Base-by-base conservation (phyloP, 2,888 invertebrate species). In the Amphiduros pacificus region DNA sequence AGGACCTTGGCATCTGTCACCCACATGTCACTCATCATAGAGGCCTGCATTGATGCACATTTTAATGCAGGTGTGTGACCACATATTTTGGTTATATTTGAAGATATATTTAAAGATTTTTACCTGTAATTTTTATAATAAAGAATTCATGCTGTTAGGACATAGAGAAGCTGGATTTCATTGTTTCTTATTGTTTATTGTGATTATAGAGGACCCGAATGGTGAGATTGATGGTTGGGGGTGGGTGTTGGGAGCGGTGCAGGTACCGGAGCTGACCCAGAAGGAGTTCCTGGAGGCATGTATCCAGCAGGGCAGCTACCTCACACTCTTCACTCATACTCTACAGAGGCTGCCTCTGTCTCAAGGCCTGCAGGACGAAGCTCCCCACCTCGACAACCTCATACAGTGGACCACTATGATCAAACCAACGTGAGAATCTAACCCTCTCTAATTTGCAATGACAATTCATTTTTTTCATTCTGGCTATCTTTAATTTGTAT, bases 221-320 rank as follows among this genome's bases (percentile, higher is more conserved):
- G 44, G 44, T 9, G 44, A 44, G 20, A 44, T 44, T 20, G 44
- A 65, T 24, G 72, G 73, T 32, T 81, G 81, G 81, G 70, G 65
- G 29, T 71, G 65, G 55, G 68, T 79, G 27, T 66, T 81, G 57
- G 69, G 73, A 1, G 72, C 73, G 17, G 62, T 79, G 29, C 74
- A 76, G 60, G 68, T 78, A n/a, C 79, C 79, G 5, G 79, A 80
- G 63, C 68, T 77, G 58, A 73, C 73, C 63, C 66, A 71, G 44
- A 71, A 72, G 2, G 73, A 77, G 44, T 79, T 76, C 62, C 65
- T 80, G 56, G 55, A 59, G 24, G 72, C 74, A 24, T 72, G 75
- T 24, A 63, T 79, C 41, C 57, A 67, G 11, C 72, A 75, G 59
- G 78, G 75, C 3, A 68, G 76, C 41, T 80, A 72, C 67, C 72